Base-by-base conservation (phyloP, 2,888 invertebrate genomes). In the Macrostomum cliftonense region DNA sequence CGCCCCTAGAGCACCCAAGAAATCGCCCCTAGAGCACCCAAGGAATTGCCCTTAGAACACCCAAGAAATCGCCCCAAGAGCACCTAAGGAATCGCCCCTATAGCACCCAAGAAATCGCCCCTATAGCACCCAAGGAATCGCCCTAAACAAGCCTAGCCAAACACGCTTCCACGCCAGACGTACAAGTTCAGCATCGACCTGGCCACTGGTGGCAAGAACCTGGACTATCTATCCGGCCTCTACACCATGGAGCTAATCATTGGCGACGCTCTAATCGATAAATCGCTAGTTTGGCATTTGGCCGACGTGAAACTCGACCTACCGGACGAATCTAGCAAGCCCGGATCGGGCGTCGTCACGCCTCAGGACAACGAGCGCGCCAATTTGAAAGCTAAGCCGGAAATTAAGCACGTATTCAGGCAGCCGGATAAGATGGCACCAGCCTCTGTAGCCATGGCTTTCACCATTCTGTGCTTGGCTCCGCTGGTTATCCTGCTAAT, bases 401-500 rank as follows among this genome's bases (percentile, higher is more conserved):
- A 77, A 63, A 78, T 79, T 51, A 73, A 76, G 63, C 95, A 97
- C 74, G 71, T 78, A 73, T 97, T 95, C 78, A 81, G 91, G 42
- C 77, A 78, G 63, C 82, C 93, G 1, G 95, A 95, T 69, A 80
- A 83, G 60, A 79, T 91, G 43, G 95, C 97, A 47, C 77, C 91
- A 37, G 79, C 79, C 39, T 67, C 79, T 42, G 80, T 97, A 48
- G 91, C 93, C 0, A 82, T 86, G 70, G 76, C 86, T 53, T 97
- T 93, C 74, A 88, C 89, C 46, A 78, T 76, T 37, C 74, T 89
- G 12, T 82, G 82, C 58, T 78, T 83, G 37, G 86, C 91, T 28
- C 75, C 95, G 54, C 72, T 88, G 48, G 66, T 89, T 54, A 53
- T 72, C 20, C 76, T 95, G 50, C 73, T 93, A 47, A 68, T 79